These are phyloP conservation scores for Eretmochelys imbricata DNA, from an alignment of 2,113 vertebrate species.

Conservation along the genomic window DNA sequence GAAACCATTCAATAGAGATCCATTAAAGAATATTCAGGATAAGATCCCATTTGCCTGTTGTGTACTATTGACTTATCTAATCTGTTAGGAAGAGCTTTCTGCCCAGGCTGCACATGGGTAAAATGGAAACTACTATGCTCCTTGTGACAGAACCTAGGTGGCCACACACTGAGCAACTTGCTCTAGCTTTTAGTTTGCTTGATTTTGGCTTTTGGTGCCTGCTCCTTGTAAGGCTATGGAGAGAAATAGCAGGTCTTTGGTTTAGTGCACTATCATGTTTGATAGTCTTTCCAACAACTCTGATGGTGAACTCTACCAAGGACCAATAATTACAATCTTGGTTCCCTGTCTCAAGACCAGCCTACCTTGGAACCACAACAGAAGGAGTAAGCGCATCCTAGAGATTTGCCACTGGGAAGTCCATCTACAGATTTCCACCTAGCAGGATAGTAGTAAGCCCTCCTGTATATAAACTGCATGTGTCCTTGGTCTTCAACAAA, in stretches of 20 bases:
- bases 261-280: background rate
- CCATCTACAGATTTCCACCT: no score
- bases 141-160: background rate
- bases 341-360: background rate
- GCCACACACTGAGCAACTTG: background rate
- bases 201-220: background rate
- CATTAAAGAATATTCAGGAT: background rate
- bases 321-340: background rate
- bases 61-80: background rate
- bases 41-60: background rate
- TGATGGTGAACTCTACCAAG: background rate
- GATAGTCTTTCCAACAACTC: background rate
- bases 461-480: background rate
- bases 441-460: background rate
- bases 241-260: background rate
- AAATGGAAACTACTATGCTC: background rate
- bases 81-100: background rate
- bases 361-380: background rate
- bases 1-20: background rate
- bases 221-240: background rate
- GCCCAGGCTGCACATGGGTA: background rate
- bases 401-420: background rate
- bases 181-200: background rate
- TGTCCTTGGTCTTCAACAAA: background rate
- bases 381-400: background rate